Evolutionary conservation across 2,888 invertebrate species (phyloP).

Genomic region (Polymixis flavicincta): DNA sequence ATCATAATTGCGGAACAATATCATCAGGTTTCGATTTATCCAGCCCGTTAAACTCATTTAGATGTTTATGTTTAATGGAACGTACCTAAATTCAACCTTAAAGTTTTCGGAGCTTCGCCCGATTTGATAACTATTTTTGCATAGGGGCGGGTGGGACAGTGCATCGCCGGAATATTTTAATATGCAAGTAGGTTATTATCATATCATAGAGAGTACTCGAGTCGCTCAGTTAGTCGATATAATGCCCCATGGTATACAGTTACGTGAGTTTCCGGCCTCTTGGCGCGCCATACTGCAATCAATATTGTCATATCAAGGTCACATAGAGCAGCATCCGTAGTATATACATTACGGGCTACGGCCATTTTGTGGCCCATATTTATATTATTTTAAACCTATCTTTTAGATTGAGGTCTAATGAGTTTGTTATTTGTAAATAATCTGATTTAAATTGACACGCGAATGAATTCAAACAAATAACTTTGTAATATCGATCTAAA

Average conservation of each 20-base stretch:
- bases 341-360: constrained; percentile 1
- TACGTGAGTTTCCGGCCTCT: constrained; percentile 61
- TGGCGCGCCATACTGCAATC: constrained; percentile 64
- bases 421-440: not conserved
- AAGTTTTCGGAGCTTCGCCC: not conserved
- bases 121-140: not conserved
- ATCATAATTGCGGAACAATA: constrained; percentile 11
- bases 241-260: constrained; percentile 61
- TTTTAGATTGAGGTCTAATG: not conserved
- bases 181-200: constrained; percentile 46
- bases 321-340: constrained; percentile 28
- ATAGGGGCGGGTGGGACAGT: not conserved
- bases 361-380: not conserved
- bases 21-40: not conserved
- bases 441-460: not conserved
- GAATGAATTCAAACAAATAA: not conserved
- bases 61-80: constrained; percentile 10
- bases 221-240: constrained; percentile 35
- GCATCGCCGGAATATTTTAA: constrained; percentile 26
- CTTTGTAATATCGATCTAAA: constrained; percentile 4
- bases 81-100: not conserved
- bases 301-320: constrained; percentile 62
- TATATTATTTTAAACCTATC: not conserved
- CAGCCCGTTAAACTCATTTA: constrained; percentile 6
- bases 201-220: constrained; percentile 33